Evolutionary conservation across 2,888 invertebrate species (phyloP), one percentile per base, ranked within the genome.

Genomic region (Phengaris alcon): DNA sequence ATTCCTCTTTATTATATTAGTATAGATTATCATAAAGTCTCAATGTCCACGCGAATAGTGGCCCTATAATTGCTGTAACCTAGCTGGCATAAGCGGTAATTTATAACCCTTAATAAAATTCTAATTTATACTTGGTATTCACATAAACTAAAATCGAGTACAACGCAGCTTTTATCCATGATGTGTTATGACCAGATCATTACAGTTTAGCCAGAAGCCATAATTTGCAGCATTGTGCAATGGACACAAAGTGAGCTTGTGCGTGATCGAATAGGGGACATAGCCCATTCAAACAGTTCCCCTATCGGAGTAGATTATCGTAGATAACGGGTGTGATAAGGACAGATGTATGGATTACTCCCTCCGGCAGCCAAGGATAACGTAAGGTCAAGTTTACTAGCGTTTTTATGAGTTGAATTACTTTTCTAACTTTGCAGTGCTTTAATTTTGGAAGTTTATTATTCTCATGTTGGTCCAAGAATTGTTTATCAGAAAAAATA

Each of bases 341-440:
- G 72, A 72, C 52, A 52, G 54, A 72, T 4, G 52, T 72, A 72
- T 35, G 72, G 51, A 70, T 22, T 51, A 69, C 51, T 48, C 51
- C 51, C 70, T 70, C 51, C 15, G 10, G 13, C 48, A 10, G 70
- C 70, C 51, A 15, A 15, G 48, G 69, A 46, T 69, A 46, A 10
- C 70, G 48, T 69, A 70, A 70, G 70, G 70, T 70, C 70, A 70
- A 70, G 70, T 70, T 70, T 70, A 70, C 70, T 48, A 48, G 15
- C 10, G 48, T 69, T 69, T 69, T 69, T 69, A 48, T 69, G 46
- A 69, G 46, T 69, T 48, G 46, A 69, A 48, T 69, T 35, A 3
- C 35, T 64, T 5, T 64, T 35, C 35, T 12, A 44, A 64, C 35
- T 44, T 35, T 64, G 12, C 12, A 35, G 35, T 64, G 22, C 59